Evolutionary conservation across 1,140 invertebrate species (phyloP).

Genomic region (Pantala flavescens): DNA sequence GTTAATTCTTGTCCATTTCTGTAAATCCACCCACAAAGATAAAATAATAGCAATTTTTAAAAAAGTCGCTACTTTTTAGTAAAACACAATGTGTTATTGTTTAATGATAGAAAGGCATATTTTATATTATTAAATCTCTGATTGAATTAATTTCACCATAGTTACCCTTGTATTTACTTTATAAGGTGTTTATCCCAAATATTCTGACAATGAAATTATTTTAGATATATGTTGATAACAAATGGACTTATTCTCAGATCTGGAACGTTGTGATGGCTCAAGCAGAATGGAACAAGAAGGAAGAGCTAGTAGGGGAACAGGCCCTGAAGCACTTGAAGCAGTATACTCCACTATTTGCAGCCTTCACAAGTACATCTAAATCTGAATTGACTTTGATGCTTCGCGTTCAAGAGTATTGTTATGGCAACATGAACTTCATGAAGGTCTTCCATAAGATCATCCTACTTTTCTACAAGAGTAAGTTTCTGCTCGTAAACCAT

Average conservation of each 20-base stretch:
- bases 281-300: conserved; percentile 97
- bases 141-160: too few species aligned
- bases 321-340: conserved; percentile 79
- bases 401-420: conserved; percentile 93
- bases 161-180: too few species aligned
- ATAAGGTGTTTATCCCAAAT: too few species aligned
- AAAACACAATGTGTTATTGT: too few species aligned
- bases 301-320: conserved; percentile 90
- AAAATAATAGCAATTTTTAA: too few species aligned
- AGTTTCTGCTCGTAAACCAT: conserved; percentile 27
- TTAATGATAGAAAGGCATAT: too few species aligned
- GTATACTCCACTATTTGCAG: conserved; percentile 74
- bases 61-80: too few species aligned
- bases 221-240: too few species aligned
- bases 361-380: conserved; percentile 70
- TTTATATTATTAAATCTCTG: too few species aligned
- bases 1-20: too few species aligned
- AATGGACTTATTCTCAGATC: conserved; percentile 48
- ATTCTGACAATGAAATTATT: too few species aligned
- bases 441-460: conserved; percentile 96
- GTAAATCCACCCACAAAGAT: too few species aligned
- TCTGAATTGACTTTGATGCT: conserved; percentile 79
- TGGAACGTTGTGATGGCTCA: conserved; percentile 90
- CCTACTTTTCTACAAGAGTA: conserved; percentile 89
- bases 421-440: conserved; percentile 98